Conservation (phyloP, 2,113 vertebrate species). For the Myrmophylax atrothorax region DNA sequence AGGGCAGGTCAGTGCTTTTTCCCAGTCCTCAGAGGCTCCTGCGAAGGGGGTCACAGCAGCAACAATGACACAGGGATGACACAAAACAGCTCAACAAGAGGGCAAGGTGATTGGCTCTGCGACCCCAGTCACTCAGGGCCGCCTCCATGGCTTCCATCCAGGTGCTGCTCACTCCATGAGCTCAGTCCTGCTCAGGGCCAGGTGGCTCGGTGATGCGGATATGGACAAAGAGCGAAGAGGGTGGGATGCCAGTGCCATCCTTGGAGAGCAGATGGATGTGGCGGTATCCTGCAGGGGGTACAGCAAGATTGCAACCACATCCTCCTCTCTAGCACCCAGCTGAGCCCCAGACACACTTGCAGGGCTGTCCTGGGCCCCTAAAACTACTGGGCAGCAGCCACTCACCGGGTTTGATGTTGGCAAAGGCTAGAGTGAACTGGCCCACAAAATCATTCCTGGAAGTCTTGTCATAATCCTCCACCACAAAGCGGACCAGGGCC, state of each 20-base stretch:
- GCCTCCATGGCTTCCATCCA: not conserved
- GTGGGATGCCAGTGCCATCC: conserved; percentile 89
- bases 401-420: conserved; percentile 89
- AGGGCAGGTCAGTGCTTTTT: not conserved
- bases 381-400: not conserved
- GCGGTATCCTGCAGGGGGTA: conserved; percentile 84
- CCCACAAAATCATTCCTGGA: conserved; percentile 93
- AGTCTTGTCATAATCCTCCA: conserved; percentile 91
- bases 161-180: not conserved
- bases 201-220: conserved; percentile 71
- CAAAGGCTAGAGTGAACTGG: conserved; percentile 89
- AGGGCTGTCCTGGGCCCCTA: not conserved
- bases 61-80: not conserved
- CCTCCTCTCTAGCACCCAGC: not conserved
- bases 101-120: not conserved
- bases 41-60: not conserved
- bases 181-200: not conserved
- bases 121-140: accelerated
- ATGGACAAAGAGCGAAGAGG: conserved; percentile 90
- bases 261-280: conserved; percentile 92
- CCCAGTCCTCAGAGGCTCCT: not conserved
- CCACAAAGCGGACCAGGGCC: conserved; percentile 89
- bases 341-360: not conserved
- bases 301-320: not conserved
- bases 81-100: not conserved